Conservation (phyloP, 2,888 invertebrate genomes). For the Melanargia galathea region DNA sequence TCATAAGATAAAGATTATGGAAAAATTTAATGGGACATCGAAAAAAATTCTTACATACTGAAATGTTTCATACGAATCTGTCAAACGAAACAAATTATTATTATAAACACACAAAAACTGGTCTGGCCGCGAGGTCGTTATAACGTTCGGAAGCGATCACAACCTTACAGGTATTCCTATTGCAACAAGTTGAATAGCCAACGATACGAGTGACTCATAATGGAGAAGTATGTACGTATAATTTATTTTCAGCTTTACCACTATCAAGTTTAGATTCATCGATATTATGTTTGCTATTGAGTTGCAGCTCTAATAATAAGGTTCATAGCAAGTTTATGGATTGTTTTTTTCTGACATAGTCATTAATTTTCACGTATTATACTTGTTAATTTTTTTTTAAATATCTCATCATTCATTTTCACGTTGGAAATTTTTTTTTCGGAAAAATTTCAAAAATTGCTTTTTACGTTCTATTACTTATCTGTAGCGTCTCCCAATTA, state of each 20-base stretch:
- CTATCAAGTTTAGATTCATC: not conserved
- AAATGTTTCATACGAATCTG: not conserved
- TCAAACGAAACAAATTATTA: not conserved
- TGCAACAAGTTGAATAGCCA: constrained; percentile 32
- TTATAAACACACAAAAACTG: constrained; percentile 3
- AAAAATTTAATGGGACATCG: no score
- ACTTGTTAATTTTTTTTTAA: not conserved
- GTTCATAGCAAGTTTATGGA: constrained; percentile 31
- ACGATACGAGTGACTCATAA: constrained; percentile 31
- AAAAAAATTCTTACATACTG: no score
- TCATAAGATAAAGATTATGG: no score
- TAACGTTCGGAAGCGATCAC: constrained; percentile 26
- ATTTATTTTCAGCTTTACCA: constrained; percentile 11
- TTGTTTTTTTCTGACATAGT: constrained; percentile 29
- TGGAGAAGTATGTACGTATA: not conserved
- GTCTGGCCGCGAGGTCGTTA: constrained; percentile 10
- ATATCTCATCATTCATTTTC: not conserved
- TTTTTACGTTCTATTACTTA: no score
- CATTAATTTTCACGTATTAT: no score
- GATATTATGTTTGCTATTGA: not conserved
- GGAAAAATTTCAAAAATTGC: no score
- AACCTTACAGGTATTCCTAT: constrained; percentile 24
- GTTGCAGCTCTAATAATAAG: constrained; percentile 12
- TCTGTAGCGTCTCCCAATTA: no score
- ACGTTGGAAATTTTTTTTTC: no score